Percentiles rank a stretch among this genome's conserved stretches.
These are phyloP conservation scores for Phalacrocorax pelagicus DNA, from an alignment of 2,113 vertebrate species.

Conservation along the genomic window DNA sequence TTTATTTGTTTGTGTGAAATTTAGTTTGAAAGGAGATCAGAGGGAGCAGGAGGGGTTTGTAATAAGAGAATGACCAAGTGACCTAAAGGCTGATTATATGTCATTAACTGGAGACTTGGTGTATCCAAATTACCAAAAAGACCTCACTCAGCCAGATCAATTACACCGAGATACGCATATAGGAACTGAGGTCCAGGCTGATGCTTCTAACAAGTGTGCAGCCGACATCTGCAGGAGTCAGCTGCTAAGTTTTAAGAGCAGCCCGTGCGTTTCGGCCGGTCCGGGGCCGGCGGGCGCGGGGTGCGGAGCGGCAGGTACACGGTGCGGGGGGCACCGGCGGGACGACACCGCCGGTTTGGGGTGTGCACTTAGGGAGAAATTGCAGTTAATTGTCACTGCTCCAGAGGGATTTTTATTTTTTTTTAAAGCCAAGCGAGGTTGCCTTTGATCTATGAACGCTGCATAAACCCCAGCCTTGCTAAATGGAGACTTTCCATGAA, in stretches of 20 bases:
- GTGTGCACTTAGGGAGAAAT: conserved; percentile 42
- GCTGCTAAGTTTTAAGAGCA: background rate
- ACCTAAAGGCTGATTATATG: conserved; percentile 91
- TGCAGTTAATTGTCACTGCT: conserved; percentile 65
- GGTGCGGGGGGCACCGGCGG: background rate
- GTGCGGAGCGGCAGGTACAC: background rate
- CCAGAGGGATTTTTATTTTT: conserved; percentile 34
- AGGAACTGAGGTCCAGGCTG: conserved; percentile 32
- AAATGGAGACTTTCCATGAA: conserved; percentile 55
- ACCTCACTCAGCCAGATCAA: conserved; percentile 55
- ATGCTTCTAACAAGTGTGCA: conserved; percentile 50
- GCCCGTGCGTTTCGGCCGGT: background rate
- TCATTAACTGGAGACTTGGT: conserved; percentile 93
- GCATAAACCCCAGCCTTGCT: conserved; percentile 51
- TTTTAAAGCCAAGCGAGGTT: conserved; percentile 19
- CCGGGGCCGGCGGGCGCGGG: background rate
- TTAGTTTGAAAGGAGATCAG: conserved; percentile 92
- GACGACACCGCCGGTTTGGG: background rate
- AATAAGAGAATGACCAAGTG: conserved; percentile 91
- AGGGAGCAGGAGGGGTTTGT: conserved; percentile 83
- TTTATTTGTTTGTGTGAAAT: conserved; percentile 91
- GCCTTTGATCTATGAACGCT: conserved; percentile 64
- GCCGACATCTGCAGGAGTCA: conserved; percentile 11
- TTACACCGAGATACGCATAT: conserved; percentile 19
- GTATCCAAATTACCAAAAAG: conserved; percentile 87